Conservation (phyloP, 2,888 invertebrate genomes). For the Drosophila incognita region DNA sequence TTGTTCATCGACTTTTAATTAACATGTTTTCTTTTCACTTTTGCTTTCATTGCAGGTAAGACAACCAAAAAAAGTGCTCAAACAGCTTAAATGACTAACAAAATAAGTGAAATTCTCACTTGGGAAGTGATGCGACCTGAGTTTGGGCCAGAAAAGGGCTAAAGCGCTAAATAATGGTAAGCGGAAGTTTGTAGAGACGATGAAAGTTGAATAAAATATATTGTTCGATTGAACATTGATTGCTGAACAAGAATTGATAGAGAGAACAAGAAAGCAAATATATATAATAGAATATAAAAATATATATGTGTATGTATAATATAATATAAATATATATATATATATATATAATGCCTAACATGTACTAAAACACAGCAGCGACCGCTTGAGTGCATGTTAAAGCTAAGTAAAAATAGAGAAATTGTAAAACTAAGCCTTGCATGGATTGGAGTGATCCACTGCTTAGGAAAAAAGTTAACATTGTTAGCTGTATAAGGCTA, state of each 20-base stretch:
- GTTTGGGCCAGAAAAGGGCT: neutral
- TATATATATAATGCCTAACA: no score
- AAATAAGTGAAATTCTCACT: slow-evolving; percentile 2
- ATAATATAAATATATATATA: no score
- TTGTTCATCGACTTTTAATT: slow-evolving; percentile 56
- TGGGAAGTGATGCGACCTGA: slow-evolving; percentile 22
- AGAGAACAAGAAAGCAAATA: no score
- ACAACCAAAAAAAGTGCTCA: slow-evolving; percentile 6
- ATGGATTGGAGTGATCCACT: no score
- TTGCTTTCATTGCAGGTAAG: slow-evolving; percentile 69
- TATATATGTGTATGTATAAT: no score
- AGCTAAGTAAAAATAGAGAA: no score
- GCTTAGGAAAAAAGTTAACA: accelerated
- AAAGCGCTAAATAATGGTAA: neutral
- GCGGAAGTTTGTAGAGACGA: accelerated
- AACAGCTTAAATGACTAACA: slow-evolving; percentile 14
- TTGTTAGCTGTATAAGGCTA: no score
- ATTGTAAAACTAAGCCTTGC: no score
- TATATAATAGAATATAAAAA: no score
- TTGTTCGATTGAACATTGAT: neutral
- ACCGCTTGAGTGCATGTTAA: no score
- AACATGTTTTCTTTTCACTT: slow-evolving; percentile 64
- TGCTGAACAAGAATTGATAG: neutral
- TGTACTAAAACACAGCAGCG: accelerated
- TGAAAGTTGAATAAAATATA: neutral